Percentiles rank a stretch among this genome's conserved stretches.
These are phyloP conservation scores for Melangyna quadrimaculata DNA, from an alignment of 2,888 invertebrate genomes.

Conservation along the genomic window DNA sequence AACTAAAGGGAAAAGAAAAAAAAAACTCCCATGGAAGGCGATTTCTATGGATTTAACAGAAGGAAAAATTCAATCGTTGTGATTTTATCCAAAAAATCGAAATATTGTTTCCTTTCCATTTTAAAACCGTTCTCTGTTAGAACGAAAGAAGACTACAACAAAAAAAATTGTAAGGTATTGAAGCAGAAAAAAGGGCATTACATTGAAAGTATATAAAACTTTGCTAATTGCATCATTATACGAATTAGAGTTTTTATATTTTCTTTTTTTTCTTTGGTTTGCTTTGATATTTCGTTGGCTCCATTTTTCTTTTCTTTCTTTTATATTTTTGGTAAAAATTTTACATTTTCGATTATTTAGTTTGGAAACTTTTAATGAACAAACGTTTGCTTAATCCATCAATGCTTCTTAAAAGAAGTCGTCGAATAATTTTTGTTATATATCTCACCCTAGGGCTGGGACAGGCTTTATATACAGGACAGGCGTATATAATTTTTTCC, in stretches of 20 bases:
- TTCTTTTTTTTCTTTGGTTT: too few species aligned
- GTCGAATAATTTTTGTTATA: neutral
- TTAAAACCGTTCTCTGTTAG: neutral
- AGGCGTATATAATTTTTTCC: neutral
- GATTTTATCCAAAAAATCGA: neutral
- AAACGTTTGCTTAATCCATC: slow-evolving; percentile 39
- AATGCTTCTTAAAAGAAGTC: neutral
- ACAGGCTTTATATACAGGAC: too few species aligned
- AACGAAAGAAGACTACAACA: neutral
- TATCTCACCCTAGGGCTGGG: neutral
- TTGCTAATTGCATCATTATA: slow-evolving; percentile 45
- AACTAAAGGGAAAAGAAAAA: neutral
- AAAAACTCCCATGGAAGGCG: neutral
- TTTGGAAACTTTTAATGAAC: slow-evolving; percentile 56
- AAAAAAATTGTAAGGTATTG: neutral
- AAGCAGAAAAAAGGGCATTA: slow-evolving; percentile 2
- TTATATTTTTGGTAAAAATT: neutral
- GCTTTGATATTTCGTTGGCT: neutral
- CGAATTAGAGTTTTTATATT: slow-evolving; percentile 25
- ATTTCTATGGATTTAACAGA: neutral
- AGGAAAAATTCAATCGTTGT: neutral
- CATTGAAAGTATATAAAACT: slow-evolving; percentile 15
- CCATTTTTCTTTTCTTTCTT: neutral
- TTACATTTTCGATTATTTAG: slow-evolving; percentile 29
- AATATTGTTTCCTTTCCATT: neutral